Evolutionary conservation across 2,797 vertebrate genomes (phyloP), one percentile per base, ranked within the genome.

Genomic region (Benthosema pterotum): DNA sequence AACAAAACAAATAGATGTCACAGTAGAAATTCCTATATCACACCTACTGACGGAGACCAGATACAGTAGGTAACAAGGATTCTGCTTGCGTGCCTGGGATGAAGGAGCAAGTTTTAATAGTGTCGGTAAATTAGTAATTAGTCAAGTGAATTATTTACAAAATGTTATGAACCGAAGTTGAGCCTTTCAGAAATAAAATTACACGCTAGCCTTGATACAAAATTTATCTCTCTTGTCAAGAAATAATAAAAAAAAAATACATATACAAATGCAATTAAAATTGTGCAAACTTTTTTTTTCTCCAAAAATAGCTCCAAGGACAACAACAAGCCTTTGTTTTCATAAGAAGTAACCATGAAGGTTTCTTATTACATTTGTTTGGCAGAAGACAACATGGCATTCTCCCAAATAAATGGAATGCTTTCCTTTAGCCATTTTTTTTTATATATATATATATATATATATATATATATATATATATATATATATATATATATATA

Each of bases 21-120:
- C 70, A 71, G 69, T 70, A 75, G 56, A 69, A 87, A 86, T 87
- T 68, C 59, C 67, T 56, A 76, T 83, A 76, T 83, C 71, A 86
- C 84, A 71, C 42, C 14, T 52, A 5, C 67, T 78, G 78, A 76
- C 47, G 3, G 65, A 71, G 50, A 63, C 52, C 65, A 78, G 68
- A 87, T 72, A 80, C n/a, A 80, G 65, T 56, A 73, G 79, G 57
- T 60, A 70, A 61, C 46, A 53, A 60, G 56, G 77, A 78, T 59
- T 61, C 71, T 67, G 58, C 62, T 63, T 49, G 45, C 42, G 48
- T 63, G 67, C 12, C 16, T 13, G 22, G 22, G 22, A 1, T 25
- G 14, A 18, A 9, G 50, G 3, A 25, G 19, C 2, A 78, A 15
- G 42, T 58, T 71, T 67, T 32, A 52, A 25, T 57, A 58, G 32